These are phyloP conservation scores for Xylocopa sonorina DNA, from an alignment of 1,140 invertebrate species.

Conservation along the genomic window DNA sequence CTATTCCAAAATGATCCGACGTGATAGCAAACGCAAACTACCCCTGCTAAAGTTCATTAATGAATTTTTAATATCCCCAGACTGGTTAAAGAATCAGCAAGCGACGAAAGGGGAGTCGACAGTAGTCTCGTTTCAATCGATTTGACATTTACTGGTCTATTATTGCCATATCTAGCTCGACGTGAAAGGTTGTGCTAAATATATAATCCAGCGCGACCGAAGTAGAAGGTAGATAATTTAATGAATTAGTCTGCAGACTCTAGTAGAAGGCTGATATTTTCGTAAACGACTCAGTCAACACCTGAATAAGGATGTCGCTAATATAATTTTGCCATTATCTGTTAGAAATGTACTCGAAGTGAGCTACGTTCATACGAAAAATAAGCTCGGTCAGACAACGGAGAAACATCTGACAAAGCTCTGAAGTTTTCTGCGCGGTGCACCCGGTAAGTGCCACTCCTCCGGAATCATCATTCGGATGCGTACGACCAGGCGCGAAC, in stretches of 20 bases:
- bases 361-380: no score
- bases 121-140: background rate
- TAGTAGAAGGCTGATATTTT: conserved; percentile 43
- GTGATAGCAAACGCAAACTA: background rate
- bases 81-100: background rate
- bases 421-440: no score
- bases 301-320: no score
- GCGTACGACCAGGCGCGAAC: no score
- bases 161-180: background rate
- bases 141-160: background rate
- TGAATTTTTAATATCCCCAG: background rate
- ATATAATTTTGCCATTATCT: no score
- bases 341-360: no score
- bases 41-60: background rate
- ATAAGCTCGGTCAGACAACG: no score
- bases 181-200: conserved; percentile 7
- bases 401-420: no score
- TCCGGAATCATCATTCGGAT: no score
- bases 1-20: background rate
- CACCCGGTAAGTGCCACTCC: no score
- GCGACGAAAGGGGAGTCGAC: no score
- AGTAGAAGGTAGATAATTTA: background rate
- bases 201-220: background rate
- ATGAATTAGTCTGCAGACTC: conserved; percentile 9
- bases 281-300: background rate